Percentiles rank a stretch among this genome's conserved stretches.
Evolutionary conservation across 1,140 invertebrate species (phyloP).

Genomic region (Drosophila tsacasi): DNA sequence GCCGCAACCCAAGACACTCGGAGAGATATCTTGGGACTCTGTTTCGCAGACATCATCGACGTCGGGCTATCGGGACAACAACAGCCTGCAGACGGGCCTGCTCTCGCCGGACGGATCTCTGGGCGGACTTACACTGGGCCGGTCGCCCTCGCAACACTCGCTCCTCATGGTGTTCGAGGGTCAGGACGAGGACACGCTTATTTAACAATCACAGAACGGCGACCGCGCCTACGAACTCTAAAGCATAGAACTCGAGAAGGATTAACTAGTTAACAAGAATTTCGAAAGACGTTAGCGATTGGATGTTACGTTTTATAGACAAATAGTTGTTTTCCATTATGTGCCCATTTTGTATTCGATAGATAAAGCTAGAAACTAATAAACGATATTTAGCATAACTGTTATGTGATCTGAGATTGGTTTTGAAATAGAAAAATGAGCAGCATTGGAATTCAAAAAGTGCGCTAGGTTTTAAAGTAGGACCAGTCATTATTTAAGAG

Average conservation of each 20-base stretch:
- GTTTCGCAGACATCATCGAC: conserved; percentile 92
- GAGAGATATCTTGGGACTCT: conserved; percentile 91
- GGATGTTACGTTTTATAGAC: conserved; percentile 66
- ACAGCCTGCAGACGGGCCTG: conserved; percentile 86
- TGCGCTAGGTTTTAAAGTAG: not conserved
- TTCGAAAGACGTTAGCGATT: conserved; percentile 19
- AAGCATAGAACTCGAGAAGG: conserved; percentile 31
- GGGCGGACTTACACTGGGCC: conserved; percentile 76
- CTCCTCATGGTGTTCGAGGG: conserved; percentile 89
- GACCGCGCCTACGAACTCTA: conserved; percentile 75
- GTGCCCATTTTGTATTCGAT: conserved; percentile 65
- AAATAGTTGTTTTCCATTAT: conserved; percentile 59
- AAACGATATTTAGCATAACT: conserved; percentile 18
- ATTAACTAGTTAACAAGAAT: conserved; percentile 24
- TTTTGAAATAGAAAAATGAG: not conserved
- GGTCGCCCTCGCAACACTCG: conserved; percentile 88
- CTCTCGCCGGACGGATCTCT: conserved; percentile 86
- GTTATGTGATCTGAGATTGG: not conserved
- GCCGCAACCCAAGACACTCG: conserved; percentile 75
- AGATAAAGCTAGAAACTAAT: conserved; percentile 36
- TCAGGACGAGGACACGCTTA: conserved; percentile 91
- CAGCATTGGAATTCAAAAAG: not conserved
- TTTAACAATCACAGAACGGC: conserved; percentile 86
- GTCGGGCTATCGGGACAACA: conserved; percentile 90
- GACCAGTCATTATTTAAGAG: not conserved